These are phyloP conservation scores for Napeogenes inachia DNA, from an alignment of 2,888 invertebrate species.

Conservation along the genomic window DNA sequence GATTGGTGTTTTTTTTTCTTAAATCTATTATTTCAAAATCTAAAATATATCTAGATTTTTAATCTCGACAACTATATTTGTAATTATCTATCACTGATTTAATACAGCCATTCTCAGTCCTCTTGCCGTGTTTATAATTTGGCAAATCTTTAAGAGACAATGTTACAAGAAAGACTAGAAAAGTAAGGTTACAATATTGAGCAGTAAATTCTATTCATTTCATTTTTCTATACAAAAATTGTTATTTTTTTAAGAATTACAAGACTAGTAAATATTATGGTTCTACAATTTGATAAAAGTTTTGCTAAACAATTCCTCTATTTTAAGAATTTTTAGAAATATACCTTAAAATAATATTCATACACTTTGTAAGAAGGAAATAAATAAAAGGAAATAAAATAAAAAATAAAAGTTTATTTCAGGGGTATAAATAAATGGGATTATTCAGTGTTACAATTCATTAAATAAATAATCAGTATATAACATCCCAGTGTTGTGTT, in stretches of 20 bases:
- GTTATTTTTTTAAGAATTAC: no score
- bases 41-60: constrained; percentile 21
- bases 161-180: constrained; percentile 22
- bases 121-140: constrained; percentile 43
- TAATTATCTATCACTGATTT: constrained; percentile 25
- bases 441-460: constrained; percentile 48
- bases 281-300: neutral
- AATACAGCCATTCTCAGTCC: constrained; percentile 64
- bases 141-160: constrained; percentile 37
- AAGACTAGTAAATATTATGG: no score
- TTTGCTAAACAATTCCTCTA: no score
- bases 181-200: neutral
- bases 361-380: constrained; percentile 13
- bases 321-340: no score
- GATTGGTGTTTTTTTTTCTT: constrained; percentile 30
- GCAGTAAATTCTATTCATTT: neutral
- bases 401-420: constrained; percentile 69
- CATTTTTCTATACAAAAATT: no score
- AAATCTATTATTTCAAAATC: constrained; percentile 20
- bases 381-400: constrained; percentile 45
- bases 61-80: constrained; percentile 21
- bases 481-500: neutral
- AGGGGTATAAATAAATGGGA: constrained; percentile 57
- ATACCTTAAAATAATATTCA: no score
- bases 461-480: constrained; percentile 28